Base-by-base conservation (phyloP, 2,888 invertebrate species). In the Catocala fraxini region DNA sequence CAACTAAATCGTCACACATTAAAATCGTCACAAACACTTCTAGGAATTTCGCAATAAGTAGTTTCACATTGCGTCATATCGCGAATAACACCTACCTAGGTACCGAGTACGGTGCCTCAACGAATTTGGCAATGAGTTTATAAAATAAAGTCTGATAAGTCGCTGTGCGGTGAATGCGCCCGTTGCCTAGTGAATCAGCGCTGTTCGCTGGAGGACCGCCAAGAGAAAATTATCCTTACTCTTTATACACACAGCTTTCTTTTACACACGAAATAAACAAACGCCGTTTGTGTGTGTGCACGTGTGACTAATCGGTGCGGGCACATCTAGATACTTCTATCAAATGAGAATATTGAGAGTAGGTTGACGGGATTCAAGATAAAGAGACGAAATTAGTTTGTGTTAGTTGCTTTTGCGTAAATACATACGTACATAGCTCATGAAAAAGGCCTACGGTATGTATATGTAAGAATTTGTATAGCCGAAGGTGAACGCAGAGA, bases 91-190 rank as follows among this genome's bases (percentile, higher is more conserved):
- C 45, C 41, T 35, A 35, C 41, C 45, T 64, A 65, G 59, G 69
- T 68, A 61, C 57, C 35, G 47, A 13, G 68, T 49, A 56, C 51
- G 25, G 46, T 53, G 51, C 39, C 47, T 63, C 59, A 63, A 76
- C 72, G 51, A 70, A 70, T 77, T 76, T 72, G 77, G 75, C 77
- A 76, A 76, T 77, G 75, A 70, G 55, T 65, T 63, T 59, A 58
- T 52, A 65, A 51, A 42, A 65, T 47, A 63, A 64, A 61, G 64
- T 70, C 65, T 68, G 72, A 74, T 72, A 64, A 65, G 63, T 61
- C 56, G 35, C 43, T 6, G 55, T 6, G 39, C 12, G 55, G 55
- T 59, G 25, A 25, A 25, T 25, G 25, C 56, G 55, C 56, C 57
- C 34, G 62, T 4, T 51, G 59, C 33, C 47, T 41, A 33, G 62